Conservation (phyloP, 2,797 vertebrate genomes). For the Poecilia wingei region DNA sequence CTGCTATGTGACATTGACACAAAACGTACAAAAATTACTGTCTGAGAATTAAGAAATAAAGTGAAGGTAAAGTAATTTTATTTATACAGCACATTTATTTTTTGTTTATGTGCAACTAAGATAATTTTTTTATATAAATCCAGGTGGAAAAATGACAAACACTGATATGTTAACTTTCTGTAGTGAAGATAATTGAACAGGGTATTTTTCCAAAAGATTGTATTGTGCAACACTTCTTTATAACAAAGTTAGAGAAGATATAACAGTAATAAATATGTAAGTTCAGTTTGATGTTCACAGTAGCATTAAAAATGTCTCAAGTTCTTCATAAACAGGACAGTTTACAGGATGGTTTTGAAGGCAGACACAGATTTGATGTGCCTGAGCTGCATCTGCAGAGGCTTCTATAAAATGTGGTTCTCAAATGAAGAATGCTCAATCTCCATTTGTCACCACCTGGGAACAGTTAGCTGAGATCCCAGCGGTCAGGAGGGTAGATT, state of each 20-base stretch:
- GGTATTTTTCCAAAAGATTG: background rate
- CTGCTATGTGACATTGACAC: background rate
- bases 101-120: background rate
- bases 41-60: background rate
- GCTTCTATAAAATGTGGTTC: conserved; percentile 1
- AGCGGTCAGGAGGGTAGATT: conserved; percentile 1
- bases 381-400: background rate
- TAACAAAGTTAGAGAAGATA: background rate
- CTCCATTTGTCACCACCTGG: background rate
- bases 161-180: background rate
- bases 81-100: background rate
- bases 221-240: background rate
- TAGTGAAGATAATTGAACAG: background rate
- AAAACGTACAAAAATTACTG: background rate
- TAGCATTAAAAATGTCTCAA: no score
- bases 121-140: background rate
- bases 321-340: background rate
- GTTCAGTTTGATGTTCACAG: background rate
- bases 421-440: background rate
- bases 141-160: background rate
- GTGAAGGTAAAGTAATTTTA: no score
- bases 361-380: background rate
- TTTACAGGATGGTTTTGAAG: background rate
- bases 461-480: conserved; percentile 9
- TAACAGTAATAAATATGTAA: background rate